phyloP scores from a whole-genome alignment of 2,888 invertebrate species.

The Enchytraeus crypticus region DNA sequence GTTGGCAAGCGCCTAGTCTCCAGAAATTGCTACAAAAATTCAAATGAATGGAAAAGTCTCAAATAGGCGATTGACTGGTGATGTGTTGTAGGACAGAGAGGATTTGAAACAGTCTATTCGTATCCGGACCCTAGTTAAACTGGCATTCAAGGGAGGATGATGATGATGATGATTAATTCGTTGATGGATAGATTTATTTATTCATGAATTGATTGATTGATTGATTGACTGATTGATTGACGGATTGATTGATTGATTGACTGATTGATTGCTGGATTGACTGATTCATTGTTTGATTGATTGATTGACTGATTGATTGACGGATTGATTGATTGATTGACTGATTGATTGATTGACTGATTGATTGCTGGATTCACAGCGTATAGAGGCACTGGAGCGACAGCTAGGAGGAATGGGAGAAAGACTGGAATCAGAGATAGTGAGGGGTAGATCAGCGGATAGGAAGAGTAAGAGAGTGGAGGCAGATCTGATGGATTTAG shows the following conservation, averaged over 20 bases:
- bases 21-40: too few relatives aligned
- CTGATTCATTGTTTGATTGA: neutral
- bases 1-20: too few relatives aligned
- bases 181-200: too few relatives aligned
- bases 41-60: too few relatives aligned
- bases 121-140: too few relatives aligned
- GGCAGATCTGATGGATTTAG: constrained; percentile 65
- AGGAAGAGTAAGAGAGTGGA: constrained; percentile 62
- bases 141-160: too few relatives aligned
- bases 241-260: neutral
- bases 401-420: constrained; percentile 64
- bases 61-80: too few relatives aligned
- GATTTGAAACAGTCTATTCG: too few relatives aligned
- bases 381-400: constrained; percentile 56
- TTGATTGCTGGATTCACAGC: neutral
- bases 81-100: too few relatives aligned
- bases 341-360: neutral
- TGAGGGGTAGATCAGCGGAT: constrained; percentile 60
- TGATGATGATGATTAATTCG: too few relatives aligned
- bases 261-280: neutral
- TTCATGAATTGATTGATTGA: too few relatives aligned
- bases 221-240: too few relatives aligned
- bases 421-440: constrained; percentile 63
- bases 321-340: neutral
- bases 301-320: neutral